A percentile compares a stretch with the other conserved stretches of the same genome.
Conservation (phyloP, 2,113 vertebrate genomes). For the Cebidichthys violaceus region DNA sequence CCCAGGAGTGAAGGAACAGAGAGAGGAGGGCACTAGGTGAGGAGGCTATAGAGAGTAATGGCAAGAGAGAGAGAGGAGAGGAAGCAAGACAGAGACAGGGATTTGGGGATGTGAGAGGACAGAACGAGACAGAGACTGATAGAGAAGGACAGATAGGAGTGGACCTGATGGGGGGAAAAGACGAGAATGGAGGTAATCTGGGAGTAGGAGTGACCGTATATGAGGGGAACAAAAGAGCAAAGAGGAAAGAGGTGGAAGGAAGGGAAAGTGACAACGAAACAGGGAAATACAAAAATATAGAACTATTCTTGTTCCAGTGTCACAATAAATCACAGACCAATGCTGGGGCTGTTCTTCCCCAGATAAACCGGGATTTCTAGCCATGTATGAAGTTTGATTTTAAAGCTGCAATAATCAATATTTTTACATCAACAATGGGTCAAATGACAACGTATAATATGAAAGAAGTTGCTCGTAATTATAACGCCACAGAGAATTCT, state of each 20-base stretch:
- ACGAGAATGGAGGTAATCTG: not conserved
- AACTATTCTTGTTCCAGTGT: not conserved
- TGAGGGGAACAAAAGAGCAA: conserved; percentile 11
- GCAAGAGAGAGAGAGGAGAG: conserved; percentile 9
- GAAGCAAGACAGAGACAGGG: not conserved
- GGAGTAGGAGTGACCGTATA: not conserved
- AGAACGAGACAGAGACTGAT: conserved; percentile 1
- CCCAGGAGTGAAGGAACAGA: conserved; percentile 7
- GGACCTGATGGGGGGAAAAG: conserved; percentile 11
- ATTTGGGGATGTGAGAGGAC: not conserved
- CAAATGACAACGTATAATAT: not conserved
- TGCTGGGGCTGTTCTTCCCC: not conserved
- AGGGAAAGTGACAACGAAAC: conserved; percentile 35
- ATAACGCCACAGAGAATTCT: not conserved
- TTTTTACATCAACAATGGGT: conserved; percentile 6
- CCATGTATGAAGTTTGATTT: not conserved
- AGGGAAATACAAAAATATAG: not conserved
- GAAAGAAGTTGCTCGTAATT: not conserved
- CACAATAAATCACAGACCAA: conserved; percentile 12
- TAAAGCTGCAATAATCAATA: not conserved
- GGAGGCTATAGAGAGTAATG: conserved; percentile 18
- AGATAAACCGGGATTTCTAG: not conserved
- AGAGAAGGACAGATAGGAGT: conserved; percentile 16
- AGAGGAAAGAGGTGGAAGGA: conserved; percentile 12
- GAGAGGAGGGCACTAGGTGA: conserved; percentile 16